A percentile compares a stretch with the other conserved stretches of the same genome.
Conservation (phyloP, 1,140 invertebrate genomes). For the Heliconius himera region DNA sequence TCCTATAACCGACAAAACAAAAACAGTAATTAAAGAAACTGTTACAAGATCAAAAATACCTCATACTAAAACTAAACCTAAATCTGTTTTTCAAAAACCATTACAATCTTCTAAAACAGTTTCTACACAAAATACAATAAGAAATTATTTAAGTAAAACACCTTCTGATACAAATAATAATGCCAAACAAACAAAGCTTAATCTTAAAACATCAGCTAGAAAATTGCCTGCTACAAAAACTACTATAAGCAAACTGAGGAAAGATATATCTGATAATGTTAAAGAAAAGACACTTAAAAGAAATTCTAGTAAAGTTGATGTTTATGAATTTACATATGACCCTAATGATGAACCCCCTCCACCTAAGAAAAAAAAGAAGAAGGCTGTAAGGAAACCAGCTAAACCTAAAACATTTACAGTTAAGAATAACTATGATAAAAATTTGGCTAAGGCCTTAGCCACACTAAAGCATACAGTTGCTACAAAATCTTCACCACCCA, state of each 20-base stretch:
- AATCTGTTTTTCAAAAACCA: constrained; percentile 22
- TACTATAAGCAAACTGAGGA: background rate
- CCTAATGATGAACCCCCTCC: constrained; percentile 70
- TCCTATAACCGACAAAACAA: constrained; percentile 46
- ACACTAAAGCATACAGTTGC: constrained; percentile 58
- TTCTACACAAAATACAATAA: constrained; percentile 2
- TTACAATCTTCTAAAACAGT: background rate
- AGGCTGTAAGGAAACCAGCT: constrained; percentile 46
- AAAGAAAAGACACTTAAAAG: constrained; percentile 51
- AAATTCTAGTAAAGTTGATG: constrained; percentile 57
- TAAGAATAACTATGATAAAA: constrained; percentile 68
- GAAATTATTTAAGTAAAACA: constrained; percentile 15
- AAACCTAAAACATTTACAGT: constrained; percentile 56
- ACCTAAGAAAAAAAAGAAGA: constrained; percentile 67
- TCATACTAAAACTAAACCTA: constrained; percentile 11
- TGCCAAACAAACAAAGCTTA: constrained; percentile 44
- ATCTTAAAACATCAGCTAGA: constrained; percentile 18
- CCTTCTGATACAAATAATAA: constrained; percentile 58
- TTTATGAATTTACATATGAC: constrained; percentile 76
- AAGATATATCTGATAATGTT: constrained; percentile 25
- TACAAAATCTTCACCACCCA: constrained; percentile 20
- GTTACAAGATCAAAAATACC: constrained; percentile 24
- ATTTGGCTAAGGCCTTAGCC: constrained; percentile 62
- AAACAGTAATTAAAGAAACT: constrained; percentile 22
- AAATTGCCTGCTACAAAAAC: constrained; percentile 17